phyloP scores from a whole-genome alignment of 2,888 invertebrate genomes.

The Leptopilina drosophilae region DNA sequence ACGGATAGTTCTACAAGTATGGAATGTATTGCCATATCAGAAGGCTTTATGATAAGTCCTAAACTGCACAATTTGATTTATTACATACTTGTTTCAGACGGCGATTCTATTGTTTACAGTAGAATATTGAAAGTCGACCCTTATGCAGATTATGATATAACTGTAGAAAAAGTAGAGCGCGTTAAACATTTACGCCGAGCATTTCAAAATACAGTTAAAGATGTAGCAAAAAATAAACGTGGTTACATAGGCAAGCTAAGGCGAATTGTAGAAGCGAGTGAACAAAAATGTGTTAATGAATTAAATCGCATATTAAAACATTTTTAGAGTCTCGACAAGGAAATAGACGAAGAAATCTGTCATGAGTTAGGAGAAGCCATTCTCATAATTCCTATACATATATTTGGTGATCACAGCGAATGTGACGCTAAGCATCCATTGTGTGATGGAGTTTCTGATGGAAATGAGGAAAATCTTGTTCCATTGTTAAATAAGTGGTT shows the following conservation, averaged over 20 bases:
- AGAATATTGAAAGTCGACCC: not conserved
- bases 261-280: not conserved
- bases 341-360: not conserved
- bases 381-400: not conserved
- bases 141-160: constrained; percentile 17
- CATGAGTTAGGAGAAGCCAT: not conserved
- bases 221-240: not conserved
- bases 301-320: not conserved
- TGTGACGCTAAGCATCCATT: not conserved
- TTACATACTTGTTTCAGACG: constrained; percentile 38
- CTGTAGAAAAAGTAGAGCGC: constrained; percentile 31
- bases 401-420: not conserved
- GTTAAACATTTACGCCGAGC: constrained; percentile 2
- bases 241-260: not conserved
- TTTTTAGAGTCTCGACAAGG: not conserved
- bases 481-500: not conserved
- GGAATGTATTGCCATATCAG: constrained; percentile 41
- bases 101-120: constrained; percentile 30
- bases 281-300: not conserved
- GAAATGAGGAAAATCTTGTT: not conserved
- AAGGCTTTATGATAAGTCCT: constrained; percentile 43
- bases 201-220: constrained; percentile 24
- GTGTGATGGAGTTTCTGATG: not conserved
- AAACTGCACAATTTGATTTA: constrained; percentile 46
- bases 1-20: constrained; percentile 42